phyloP scores from a whole-genome alignment of 1,140 invertebrate genomes.

The Meloidogyne exigua region DNA sequence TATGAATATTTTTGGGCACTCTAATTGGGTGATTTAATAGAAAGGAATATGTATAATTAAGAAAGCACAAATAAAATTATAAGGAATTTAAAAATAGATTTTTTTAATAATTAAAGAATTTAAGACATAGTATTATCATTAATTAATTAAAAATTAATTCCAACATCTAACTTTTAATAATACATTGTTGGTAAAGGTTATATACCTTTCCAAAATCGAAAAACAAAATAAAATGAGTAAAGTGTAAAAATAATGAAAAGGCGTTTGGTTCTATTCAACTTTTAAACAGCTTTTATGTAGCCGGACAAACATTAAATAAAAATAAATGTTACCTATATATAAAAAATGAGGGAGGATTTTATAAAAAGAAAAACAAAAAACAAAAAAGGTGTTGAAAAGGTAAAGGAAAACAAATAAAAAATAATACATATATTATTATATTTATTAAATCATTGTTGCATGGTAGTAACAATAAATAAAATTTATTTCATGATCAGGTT shows the following conservation, averaged over 20 bases:
- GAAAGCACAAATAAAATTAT: background rate
- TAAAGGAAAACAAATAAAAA: background rate
- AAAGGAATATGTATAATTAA: background rate
- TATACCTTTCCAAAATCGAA: background rate
- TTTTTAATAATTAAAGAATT: no score
- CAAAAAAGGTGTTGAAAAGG: background rate
- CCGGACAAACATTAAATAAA: background rate
- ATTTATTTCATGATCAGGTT: background rate
- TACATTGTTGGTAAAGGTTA: no score
- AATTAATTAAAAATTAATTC: no score
- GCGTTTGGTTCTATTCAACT: background rate
- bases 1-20: background rate
- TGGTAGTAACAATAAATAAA: background rate
- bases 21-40: background rate
- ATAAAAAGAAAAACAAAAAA: background rate
- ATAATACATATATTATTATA: background rate
- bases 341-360: background rate
- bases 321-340: no score
- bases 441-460: constrained; percentile 5
- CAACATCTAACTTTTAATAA: no score
- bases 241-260: background rate
- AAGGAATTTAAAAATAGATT: background rate
- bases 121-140: no score
- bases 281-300: background rate
- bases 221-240: background rate